A percentile compares a stretch with the other conserved stretches of the same genome.
Conservation (phyloP, 92 coral and sea anemone species). For the Epizoanthus illoricatus region DNA sequence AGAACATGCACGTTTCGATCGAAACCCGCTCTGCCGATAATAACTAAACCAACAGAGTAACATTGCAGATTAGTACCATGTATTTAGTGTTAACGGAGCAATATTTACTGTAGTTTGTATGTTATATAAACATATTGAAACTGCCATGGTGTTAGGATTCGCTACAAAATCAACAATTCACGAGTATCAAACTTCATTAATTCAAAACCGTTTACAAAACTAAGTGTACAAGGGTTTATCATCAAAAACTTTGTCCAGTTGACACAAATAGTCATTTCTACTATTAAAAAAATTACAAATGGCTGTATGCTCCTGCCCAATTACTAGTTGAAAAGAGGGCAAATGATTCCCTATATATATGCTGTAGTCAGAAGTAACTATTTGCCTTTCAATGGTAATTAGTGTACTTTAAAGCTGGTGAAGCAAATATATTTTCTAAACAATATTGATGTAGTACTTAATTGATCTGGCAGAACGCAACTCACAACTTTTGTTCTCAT, state of each 20-base stretch:
- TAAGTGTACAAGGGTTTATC: neutral
- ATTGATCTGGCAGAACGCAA: neutral
- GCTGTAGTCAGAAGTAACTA: neutral
- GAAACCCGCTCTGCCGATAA: neutral
- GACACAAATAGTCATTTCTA: neutral
- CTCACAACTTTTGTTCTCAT: neutral
- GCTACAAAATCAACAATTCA: neutral
- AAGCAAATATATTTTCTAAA: neutral
- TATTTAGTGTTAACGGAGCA: neutral
- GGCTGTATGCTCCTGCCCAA: too few relatives aligned
- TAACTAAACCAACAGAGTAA: neutral
- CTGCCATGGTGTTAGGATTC: neutral
- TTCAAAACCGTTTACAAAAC: neutral
- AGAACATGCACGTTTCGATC: neutral
- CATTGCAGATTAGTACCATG: too few relatives aligned
- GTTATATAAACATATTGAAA: conserved; percentile 3
- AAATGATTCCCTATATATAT: too few relatives aligned
- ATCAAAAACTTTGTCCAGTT: neutral
- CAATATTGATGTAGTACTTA: neutral
- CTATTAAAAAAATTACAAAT: neutral
- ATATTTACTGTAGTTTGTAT: neutral
- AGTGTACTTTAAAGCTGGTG: neutral
- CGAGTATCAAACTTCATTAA: neutral
- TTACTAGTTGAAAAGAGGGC: too few relatives aligned
- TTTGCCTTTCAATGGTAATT: neutral